These are phyloP conservation scores for Lepisosteus osseus DNA, from an alignment of 2,113 vertebrate genomes.

Conservation along the genomic window DNA sequence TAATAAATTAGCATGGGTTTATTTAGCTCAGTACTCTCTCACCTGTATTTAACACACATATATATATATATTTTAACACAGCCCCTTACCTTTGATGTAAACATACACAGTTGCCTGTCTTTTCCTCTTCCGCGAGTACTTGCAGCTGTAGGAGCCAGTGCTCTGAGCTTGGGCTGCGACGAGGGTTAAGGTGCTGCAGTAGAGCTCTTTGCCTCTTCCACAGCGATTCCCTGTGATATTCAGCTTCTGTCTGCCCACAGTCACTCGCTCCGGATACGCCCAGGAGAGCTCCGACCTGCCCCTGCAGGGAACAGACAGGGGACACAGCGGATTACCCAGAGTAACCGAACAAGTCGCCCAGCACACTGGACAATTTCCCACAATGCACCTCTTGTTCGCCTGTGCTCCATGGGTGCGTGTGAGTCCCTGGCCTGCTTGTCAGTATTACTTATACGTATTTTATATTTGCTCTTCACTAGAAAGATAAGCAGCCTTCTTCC, in stretches of 20 bases:
- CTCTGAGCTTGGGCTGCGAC: constrained; percentile 64
- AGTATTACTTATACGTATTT: no score
- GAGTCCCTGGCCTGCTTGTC: no score
- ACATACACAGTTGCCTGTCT: constrained; percentile 76
- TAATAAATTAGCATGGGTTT: no score
- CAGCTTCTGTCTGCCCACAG: constrained; percentile 60
- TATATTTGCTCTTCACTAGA: no score
- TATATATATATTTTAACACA: background rate
- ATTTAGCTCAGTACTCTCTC: no score
- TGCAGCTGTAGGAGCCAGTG: constrained; percentile 85
- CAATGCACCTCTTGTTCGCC: no score
- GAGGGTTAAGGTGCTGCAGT: constrained; percentile 80
- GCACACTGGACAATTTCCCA: no score
- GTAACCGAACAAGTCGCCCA: no score
- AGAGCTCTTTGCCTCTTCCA: constrained; percentile 66
- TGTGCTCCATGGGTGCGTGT: no score
- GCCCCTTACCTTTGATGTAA: constrained; percentile 87
- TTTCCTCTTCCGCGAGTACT: constrained; percentile 65
- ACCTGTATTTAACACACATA: no score
- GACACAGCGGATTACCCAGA: no score
- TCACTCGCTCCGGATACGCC: constrained; percentile 73
- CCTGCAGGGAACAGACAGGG: constrained; percentile 64
- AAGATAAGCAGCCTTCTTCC: no score
- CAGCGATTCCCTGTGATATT: constrained; percentile 70
- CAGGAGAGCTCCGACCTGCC: constrained; percentile 80